These are phyloP conservation scores for Alectura lathami DNA, from an alignment of 2,113 vertebrate species.

Conservation along the genomic window DNA sequence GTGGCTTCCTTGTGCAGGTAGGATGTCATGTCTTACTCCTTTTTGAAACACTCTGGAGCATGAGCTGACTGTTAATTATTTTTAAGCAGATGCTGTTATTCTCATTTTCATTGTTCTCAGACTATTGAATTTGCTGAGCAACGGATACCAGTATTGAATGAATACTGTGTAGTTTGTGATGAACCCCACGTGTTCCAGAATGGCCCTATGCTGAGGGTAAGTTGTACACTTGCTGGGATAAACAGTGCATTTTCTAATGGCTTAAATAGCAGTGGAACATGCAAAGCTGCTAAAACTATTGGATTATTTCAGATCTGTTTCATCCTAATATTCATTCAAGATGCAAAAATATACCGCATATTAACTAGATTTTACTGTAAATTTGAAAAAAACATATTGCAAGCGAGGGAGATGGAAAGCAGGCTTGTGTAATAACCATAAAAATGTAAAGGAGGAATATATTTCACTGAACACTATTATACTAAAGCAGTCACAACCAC, in stretches of 20 bases:
- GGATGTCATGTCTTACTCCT: background rate
- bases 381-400: background rate
- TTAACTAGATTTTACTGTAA: background rate
- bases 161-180: constrained; percentile 92
- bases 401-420: background rate
- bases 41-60: background rate
- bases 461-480: background rate
- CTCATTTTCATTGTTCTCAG: constrained; percentile 70
- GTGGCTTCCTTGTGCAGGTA: constrained; percentile 91
- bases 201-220: constrained; percentile 91
- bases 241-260: background rate
- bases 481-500: background rate
- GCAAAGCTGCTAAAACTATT: background rate
- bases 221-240: constrained; percentile 26
- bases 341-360: background rate
- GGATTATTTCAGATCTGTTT: background rate
- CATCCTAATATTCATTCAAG: background rate
- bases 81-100: constrained; percentile 14
- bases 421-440: background rate
- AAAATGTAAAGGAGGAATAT: background rate
- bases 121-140: constrained; percentile 91
- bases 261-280: background rate
- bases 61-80: constrained; percentile 17
- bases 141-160: constrained; percentile 88
- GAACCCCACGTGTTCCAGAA: constrained; percentile 93